Evolutionary conservation across 2,113 vertebrate genomes (phyloP), one percentile per base, ranked within the genome.

Genomic region (Pseudopodoces humilis): DNA sequence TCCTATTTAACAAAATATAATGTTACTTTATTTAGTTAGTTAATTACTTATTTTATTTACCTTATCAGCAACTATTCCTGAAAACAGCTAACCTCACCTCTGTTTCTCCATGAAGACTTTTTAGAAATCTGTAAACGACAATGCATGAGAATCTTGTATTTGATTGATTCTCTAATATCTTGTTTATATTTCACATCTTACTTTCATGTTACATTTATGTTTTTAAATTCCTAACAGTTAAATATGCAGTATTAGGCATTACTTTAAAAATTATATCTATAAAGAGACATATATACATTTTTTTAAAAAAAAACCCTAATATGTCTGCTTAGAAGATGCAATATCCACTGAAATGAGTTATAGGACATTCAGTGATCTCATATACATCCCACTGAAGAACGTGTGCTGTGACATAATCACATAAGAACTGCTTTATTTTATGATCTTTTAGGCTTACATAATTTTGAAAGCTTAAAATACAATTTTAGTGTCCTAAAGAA

Each of bases 401-500:
- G 16, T 72, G 68, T 78, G 43, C 47, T 70, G 96, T 94, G 86
- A 92, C n/a, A 93, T 52, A 92, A 97, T 92, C 68, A 77, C 46
- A 71, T 95, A 37, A 82, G 53, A 77, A 71, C 24, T 96, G 47
- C 22, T 94, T 92, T 96, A 67, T 87, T 88, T 85, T 77, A 95
- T 77, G 43, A 77, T 86, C 46, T 68, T 59, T 71, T 87, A 74
- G 64, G 33, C 10, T 83, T 90, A 46, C 63, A 44, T 35, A 63
- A n/a, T 47, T 93, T 91, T 84, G 49, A 84, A 94, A 94, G 37
- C 59, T 94, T 94, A 83, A 97, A 96, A 86, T 65, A 84, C 75
- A 96, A 83, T 76, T 53, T 15, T 71, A 95, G 14, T 78, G 64
- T 83, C 52, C 65, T 83, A 35, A 52, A 83, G 21, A 53, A 52